Percentiles rank a stretch among this genome's conserved stretches.
Evolutionary conservation across 2,113 vertebrate genomes (phyloP).

Genomic region (Limanda limanda): DNA sequence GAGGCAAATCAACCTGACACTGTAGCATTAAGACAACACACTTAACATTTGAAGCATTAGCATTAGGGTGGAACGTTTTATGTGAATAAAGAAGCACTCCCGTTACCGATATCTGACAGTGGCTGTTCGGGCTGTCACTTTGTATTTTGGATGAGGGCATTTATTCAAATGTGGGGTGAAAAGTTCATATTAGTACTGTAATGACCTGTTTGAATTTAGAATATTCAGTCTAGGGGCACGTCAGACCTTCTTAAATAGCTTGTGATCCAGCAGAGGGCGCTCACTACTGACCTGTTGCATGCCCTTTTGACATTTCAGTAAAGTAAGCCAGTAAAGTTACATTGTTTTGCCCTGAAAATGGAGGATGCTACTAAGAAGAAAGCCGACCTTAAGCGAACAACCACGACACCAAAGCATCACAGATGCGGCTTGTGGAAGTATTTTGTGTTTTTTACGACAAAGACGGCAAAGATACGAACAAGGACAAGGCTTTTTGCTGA

Average conservation of each 20-base stretch:
- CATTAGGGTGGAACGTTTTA: constrained; percentile 24
- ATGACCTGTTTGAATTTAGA: neutral
- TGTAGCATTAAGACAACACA: constrained; percentile 34
- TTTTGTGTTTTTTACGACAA: too few relatives aligned
- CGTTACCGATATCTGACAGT: constrained; percentile 7
- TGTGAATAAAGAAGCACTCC: constrained; percentile 32
- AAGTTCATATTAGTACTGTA: neutral
- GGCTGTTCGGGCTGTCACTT: neutral
- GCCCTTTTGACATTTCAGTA: too few relatives aligned
- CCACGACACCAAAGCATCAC: too few relatives aligned
- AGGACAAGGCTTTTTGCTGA: too few relatives aligned
- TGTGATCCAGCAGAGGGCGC: neutral
- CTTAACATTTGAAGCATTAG: constrained; percentile 9
- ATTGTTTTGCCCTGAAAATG: too few relatives aligned
- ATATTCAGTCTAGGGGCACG: neutral
- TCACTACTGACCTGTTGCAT: neutral
- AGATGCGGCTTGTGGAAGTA: too few relatives aligned
- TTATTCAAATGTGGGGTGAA: too few relatives aligned
- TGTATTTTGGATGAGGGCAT: too few relatives aligned
- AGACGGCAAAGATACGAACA: too few relatives aligned
- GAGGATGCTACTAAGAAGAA: too few relatives aligned
- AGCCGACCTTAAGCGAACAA: too few relatives aligned
- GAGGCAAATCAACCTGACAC: constrained; percentile 42
- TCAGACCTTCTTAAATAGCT: neutral
- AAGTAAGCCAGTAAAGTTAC: too few relatives aligned